Conservation (phyloP, 2,797 vertebrate genomes). For the Rhinella marina region DNA sequence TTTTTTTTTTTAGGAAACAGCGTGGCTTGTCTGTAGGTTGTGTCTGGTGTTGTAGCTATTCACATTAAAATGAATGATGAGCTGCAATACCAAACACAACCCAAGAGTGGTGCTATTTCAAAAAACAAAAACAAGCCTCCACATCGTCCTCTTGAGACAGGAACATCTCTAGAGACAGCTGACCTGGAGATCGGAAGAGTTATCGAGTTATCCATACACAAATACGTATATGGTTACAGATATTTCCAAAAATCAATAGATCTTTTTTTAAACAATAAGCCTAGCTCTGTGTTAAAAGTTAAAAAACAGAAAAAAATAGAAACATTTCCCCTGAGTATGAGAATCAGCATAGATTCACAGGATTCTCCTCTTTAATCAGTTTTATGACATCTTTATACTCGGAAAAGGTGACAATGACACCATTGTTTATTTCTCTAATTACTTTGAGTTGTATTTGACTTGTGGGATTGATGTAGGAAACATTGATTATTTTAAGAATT, state of each 20-base stretch:
- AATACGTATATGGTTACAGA: background rate
- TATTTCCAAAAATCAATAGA: background rate
- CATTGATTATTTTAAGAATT: background rate
- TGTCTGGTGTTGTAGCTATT: background rate
- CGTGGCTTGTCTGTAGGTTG: background rate
- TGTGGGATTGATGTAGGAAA: background rate
- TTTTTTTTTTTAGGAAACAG: background rate
- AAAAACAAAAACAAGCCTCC: background rate
- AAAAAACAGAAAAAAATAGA: background rate
- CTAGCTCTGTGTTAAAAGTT: background rate
- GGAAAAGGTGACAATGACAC: background rate
- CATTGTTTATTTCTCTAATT: constrained; percentile 25
- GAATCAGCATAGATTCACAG: background rate
- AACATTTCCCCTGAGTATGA: background rate
- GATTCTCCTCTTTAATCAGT: background rate
- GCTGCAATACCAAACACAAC: background rate
- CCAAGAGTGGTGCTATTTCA: background rate
- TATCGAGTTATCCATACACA: no score
- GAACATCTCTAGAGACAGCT: no score
- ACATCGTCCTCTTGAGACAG: no score
- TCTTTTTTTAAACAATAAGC: background rate
- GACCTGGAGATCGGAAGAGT: background rate
- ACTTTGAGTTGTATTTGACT: background rate
- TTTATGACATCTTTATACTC: background rate
- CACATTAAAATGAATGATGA: background rate